Evolutionary conservation across 2,113 vertebrate species (phyloP).

Genomic region (Orthonyx spaldingii): DNA sequence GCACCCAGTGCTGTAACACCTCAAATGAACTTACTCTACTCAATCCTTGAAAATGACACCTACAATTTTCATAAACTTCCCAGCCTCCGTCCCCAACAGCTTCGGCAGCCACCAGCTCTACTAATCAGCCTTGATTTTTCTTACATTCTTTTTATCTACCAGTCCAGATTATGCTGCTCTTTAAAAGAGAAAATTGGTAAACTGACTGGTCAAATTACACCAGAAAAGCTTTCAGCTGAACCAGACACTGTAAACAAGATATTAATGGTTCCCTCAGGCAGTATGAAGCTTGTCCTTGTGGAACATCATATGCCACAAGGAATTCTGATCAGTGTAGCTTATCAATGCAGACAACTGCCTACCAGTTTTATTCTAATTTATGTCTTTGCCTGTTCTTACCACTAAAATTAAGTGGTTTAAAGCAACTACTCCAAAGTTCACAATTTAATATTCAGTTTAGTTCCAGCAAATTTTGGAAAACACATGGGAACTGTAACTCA

Average conservation of each 20-base stretch:
- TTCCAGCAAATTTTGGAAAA: slow-evolving; percentile 71
- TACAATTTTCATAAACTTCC: neutral
- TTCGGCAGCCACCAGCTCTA: neutral
- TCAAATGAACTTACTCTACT: neutral
- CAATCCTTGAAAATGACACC: neutral
- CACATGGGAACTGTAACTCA: slow-evolving; percentile 71
- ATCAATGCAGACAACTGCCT: slow-evolving; percentile 48
- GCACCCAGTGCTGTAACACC: neutral
- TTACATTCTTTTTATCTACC: neutral
- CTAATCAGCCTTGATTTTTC: neutral
- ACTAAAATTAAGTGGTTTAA: slow-evolving; percentile 69
- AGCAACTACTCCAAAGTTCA: slow-evolving; percentile 66
- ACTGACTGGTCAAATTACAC: neutral
- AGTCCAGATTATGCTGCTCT: neutral
- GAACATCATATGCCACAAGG: neutral
- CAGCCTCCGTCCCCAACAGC: neutral
- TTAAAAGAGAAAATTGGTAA: neutral
- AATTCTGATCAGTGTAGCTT: slow-evolving; percentile 13
- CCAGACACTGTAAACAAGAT: neutral
- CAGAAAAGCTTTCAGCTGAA: neutral
- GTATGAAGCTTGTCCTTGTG: neutral
- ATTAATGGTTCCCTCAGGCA: neutral
- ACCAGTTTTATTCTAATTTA: slow-evolving; percentile 57
- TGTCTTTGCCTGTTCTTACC: slow-evolving; percentile 53
- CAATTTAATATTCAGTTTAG: slow-evolving; percentile 61